phyloP scores from a whole-genome alignment of 1,140 invertebrate genomes.

The Papilio helenus region DNA sequence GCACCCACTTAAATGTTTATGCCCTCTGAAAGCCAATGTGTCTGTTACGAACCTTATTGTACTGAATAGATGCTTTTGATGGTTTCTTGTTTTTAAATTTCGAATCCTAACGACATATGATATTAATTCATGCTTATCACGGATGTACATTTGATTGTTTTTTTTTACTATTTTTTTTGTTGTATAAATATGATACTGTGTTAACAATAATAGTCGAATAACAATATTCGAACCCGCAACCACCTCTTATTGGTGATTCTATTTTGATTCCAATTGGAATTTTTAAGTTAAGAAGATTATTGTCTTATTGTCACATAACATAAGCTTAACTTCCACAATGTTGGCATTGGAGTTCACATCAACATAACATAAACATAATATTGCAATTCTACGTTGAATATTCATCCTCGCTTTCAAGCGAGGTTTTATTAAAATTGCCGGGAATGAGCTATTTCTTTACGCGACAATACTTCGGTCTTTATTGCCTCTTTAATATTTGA shows the following conservation, averaged over 20 bases:
- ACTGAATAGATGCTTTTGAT: neutral
- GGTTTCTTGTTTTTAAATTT: neutral
- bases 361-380: slow-evolving; percentile 16
- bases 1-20: slow-evolving; percentile 25
- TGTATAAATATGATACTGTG: no score
- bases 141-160: no score
- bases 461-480: slow-evolving; percentile 29
- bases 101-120: neutral
- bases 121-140: no score
- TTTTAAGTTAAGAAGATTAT: no score
- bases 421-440: slow-evolving; percentile 34
- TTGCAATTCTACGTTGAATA: slow-evolving; percentile 27
- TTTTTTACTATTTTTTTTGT: no score
- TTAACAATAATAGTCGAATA: neutral
- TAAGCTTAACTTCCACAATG: neutral
- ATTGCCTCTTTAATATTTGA: slow-evolving; percentile 32
- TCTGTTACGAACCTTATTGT: neutral
- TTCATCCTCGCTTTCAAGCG: slow-evolving; percentile 15
- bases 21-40: slow-evolving; percentile 5
- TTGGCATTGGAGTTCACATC: neutral
- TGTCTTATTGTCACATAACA: neutral
- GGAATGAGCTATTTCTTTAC: slow-evolving; percentile 9
- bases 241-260: neutral
- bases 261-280: neutral
- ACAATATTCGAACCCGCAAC: neutral